These are phyloP conservation scores for Ormyrus labotus DNA, from an alignment of 2,888 invertebrate species.

Conservation along the genomic window DNA sequence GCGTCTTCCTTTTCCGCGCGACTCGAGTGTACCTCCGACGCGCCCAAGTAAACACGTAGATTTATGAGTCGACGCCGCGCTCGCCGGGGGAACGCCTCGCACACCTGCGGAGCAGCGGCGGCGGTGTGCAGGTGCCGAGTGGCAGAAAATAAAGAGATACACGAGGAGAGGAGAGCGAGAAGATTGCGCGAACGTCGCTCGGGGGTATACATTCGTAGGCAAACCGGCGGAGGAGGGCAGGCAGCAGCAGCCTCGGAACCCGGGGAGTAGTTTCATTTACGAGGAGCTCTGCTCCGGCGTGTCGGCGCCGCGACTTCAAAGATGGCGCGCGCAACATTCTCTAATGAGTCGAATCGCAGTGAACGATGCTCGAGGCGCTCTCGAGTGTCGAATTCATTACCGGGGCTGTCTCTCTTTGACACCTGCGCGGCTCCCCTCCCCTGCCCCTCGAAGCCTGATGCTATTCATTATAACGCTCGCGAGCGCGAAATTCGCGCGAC, in stretches of 20 bases:
- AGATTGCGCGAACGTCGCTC: not conserved
- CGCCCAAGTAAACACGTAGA: too few species aligned
- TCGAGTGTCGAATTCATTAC: slow-evolving; percentile 70
- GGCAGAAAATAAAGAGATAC: not conserved
- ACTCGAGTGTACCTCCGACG: too few species aligned
- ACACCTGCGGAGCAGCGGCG: too few species aligned
- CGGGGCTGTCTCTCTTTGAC: slow-evolving; percentile 56
- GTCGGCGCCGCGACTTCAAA: slow-evolving; percentile 66
- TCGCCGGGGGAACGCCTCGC: too few species aligned
- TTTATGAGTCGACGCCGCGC: too few species aligned
- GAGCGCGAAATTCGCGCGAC: slow-evolving; percentile 30
- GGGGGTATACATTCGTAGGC: not conserved
- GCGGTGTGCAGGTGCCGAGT: not conserved
- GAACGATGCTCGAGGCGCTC: slow-evolving; percentile 61
- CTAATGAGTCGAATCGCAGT: slow-evolving; percentile 73
- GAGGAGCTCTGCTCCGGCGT: slow-evolving; percentile 19
- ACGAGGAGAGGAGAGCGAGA: not conserved
- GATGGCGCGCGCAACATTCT: slow-evolving; percentile 69
- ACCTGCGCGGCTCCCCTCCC: slow-evolving; percentile 7
- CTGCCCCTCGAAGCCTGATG: not conserved
- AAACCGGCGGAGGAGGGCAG: too few species aligned
- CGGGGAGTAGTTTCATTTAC: slow-evolving; percentile 33
- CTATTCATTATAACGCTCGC: slow-evolving; percentile 26
- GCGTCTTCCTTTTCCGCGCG: too few species aligned
- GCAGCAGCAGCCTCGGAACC: not conserved